Evolutionary conservation across 2,113 vertebrate species (phyloP), one percentile per base, ranked within the genome.

Genomic region (Prinia subflava): DNA sequence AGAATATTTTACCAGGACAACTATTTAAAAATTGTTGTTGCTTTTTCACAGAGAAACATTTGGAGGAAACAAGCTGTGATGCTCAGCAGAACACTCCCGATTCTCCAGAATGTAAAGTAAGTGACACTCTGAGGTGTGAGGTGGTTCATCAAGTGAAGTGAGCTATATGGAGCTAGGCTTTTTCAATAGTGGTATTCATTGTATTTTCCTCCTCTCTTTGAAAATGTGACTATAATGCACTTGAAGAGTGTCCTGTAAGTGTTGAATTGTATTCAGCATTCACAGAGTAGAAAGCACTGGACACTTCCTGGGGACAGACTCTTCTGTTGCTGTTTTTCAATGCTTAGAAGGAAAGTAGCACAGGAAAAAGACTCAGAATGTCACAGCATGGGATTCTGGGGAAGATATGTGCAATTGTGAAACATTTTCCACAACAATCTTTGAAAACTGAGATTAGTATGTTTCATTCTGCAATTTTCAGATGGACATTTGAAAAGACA

Each of bases 21-120:
- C 33, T 35, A 41, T 16, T 9, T 75, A 83, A 94, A 91, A 91
- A 23, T 6, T 22, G 4, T 41, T 64, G 6, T 41, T 81, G 57
- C 41, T 83, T 90, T 95, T 93, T 87, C 77, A 79, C 86, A 97
- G 97, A 73, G 77, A 71, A 95, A 55, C 33, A 35, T 65, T 52
- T 44, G 21, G 91, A 69, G 21, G 82, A 90, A 83, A 46, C 56
- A 64, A 88, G 80, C 52, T 25, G n/a, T 31, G 30, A 35, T 59
- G 37, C 56, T 89, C 89, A 94, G 57, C 71, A 92, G 55, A 94
- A 91, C 31, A 9, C 31, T 47, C 50, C 68, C 0, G 10, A 47
- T 64, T 92, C 91, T 71, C 76, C 94, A 83, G 90, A 93, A 70
- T 52, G 67, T 41, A 91, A 95, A 93, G 96, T 96, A 91, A 95